Base-by-base conservation (phyloP, 2,113 vertebrate genomes). In the Parus major region DNA sequence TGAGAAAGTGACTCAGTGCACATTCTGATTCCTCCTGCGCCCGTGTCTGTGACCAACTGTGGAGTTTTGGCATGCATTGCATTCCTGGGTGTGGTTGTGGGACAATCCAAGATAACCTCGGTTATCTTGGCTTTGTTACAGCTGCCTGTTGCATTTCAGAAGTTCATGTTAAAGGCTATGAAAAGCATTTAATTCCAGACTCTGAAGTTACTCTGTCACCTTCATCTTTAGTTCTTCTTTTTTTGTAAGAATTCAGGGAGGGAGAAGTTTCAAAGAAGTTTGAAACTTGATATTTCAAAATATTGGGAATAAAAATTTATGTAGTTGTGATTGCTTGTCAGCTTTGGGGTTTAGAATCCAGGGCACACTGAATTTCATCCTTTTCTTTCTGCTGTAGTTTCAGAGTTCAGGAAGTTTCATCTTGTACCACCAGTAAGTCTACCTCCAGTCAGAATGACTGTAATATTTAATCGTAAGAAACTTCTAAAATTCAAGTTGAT, bases 11-110 rank as follows among this genome's bases (percentile, higher is more conserved):
- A 35, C 70, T 64, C 31, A 29, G 68, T 53, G 66, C 2, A 0
- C 60, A 24, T 9, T 69, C 86, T 21, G n/a, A 57, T 92, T 88
- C 60, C 66, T 93, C 47, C 77, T 83, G 82, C 0, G 1, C 69
- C 75, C 52, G 7, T 5, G 9, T 72, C 57, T 79, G 82, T 24
- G 91, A 52, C 53, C 95, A 86, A 39, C 92, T 95, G 73, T n/a
- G 42, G 53, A 71, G 55, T 78, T 90, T 50, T 96, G 92, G 92
- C 88, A 76, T 92, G 60, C 1, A 5, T 35, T 89, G 69, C 60
- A 77, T 93, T 91, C 91, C 75, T 95, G 90, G 90, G 84, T 92
- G 93, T 95, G 94, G 90, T 20, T 94, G 64, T 76, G 83, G 91
- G 94, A 88, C 79, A 92, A 75, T 81, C 70, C 82, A 59, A 92